phyloP scores from a whole-genome alignment of 1,140 invertebrate species.

The Drosophila lowei region DNA sequence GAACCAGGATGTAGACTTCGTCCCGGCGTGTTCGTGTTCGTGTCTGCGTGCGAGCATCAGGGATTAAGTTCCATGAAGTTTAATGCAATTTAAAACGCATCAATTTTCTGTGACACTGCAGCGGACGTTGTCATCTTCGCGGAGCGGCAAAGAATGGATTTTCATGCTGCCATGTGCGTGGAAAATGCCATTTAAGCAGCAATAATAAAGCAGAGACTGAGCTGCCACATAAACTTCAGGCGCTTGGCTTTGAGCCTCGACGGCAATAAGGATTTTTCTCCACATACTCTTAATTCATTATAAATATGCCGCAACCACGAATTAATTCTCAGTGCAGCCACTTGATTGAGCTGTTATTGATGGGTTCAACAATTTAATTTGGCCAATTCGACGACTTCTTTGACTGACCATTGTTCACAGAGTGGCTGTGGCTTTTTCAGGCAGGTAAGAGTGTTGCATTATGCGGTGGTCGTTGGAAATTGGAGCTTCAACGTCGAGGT shows the following conservation, averaged over 20 bases:
- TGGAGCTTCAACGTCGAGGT: too few relatives aligned
- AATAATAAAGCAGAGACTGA: conserved; percentile 52
- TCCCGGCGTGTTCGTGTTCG: conserved; percentile 32
- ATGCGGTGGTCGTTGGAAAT: too few relatives aligned
- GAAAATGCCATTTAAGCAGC: conserved; percentile 59
- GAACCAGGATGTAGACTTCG: conserved; percentile 16
- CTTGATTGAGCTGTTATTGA: conserved; percentile 5
- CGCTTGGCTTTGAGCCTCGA: conserved; percentile 25
- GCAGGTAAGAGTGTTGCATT: too few relatives aligned
- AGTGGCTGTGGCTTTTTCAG: too few relatives aligned
- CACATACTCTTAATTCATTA: conserved; percentile 70
- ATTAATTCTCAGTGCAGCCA: not conserved
- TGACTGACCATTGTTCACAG: too few relatives aligned
- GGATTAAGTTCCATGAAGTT: conserved; percentile 61
- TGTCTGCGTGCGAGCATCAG: conserved; percentile 43
- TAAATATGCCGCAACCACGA: conserved; percentile 53
- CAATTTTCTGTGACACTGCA: conserved; percentile 52
- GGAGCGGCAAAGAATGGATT: conserved; percentile 34
- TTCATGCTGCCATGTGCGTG: conserved; percentile 6
- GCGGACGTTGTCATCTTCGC: conserved; percentile 39
- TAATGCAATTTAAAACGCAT: conserved; percentile 72
- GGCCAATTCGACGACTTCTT: too few relatives aligned
- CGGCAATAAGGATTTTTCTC: conserved; percentile 24
- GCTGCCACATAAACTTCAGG: conserved; percentile 36
- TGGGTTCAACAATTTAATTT: not conserved